Base-by-base conservation (phyloP, 2,888 invertebrate genomes). In the Xylota segnis region DNA sequence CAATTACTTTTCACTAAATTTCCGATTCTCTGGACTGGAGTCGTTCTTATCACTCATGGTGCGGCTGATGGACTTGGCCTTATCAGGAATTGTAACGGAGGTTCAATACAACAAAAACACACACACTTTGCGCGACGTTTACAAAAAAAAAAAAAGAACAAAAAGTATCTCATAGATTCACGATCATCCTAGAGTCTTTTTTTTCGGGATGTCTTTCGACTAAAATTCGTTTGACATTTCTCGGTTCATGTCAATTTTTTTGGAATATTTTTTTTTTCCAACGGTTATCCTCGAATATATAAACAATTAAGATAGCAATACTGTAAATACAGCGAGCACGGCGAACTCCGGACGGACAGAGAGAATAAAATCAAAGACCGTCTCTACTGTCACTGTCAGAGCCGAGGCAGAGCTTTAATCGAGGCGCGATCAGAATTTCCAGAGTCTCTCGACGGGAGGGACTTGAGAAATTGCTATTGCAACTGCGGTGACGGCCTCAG, bases 321-420 rank as follows among this genome's bases (percentile, higher is more conserved):
- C 72, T 58, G 52, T 37, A 71, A 45, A 29, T 0, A 40, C n/a
- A 18, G 27, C n/a, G 16, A 6, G 27, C 16, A 34, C 63, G 29
- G 45, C 37, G 43, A 74, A 37, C 82, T 77, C 76, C 70, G 74
- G 56, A 18, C 63, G 58, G 40, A 52, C 71, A n/a, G 70, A 75
- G 65, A 37, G 82, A 86, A 63, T 72, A 18, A 47, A 86, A 76
- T 76, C 32, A 43, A 76, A 86, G 76, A 82, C 61, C 23, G 65
- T 16, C 58, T 70, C 43, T 54, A 68, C 40, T 75, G 65, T 75
- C 54, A 72, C 76, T 66, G 66, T 52, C 63, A 45, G 72, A 59
- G 65, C 66, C 52, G 61, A 78, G 34, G 58, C 68, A 56, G 71
- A 86, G 70, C 81, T 81, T 86, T 81, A 66, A 54, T 76, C 61